A percentile compares a stretch with the other conserved stretches of the same genome.
Evolutionary conservation across 2,113 vertebrate genomes (phyloP).

Genomic region (Rousettus leschenaultii): DNA sequence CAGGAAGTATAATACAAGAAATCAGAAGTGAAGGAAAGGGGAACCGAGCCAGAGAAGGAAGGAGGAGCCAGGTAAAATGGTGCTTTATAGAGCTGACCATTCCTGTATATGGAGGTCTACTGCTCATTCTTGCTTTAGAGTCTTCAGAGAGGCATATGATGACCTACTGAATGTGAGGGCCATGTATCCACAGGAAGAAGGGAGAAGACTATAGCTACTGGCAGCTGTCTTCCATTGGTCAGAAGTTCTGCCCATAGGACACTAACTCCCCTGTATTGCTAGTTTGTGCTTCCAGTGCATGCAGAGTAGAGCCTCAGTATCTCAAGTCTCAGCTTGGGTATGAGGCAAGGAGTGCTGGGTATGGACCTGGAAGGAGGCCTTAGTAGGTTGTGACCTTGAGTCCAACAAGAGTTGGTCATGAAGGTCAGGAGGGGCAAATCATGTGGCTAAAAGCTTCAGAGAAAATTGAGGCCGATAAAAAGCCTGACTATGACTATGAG

Average conservation of each 20-base stretch:
- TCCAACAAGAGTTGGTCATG: neutral
- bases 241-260: neutral
- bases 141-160: neutral
- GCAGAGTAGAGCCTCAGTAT: neutral
- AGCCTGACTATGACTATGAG: neutral
- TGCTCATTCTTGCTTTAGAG: rapidly evolving
- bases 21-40: neutral
- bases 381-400: neutral
- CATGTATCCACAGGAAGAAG: neutral
- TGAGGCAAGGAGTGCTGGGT: neutral
- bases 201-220: neutral
- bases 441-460: neutral
- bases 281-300: neutral
- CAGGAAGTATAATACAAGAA: neutral
- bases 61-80: neutral
- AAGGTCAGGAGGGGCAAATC: neutral
- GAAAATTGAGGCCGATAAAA: neutral
- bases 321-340: neutral
- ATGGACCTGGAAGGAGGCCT: neutral
- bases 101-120: neutral
- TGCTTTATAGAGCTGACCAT: neutral
- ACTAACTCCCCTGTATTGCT: no score
- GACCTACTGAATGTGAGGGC: neutral
- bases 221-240: neutral
- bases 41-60: neutral